Conservation (phyloP, 35 echinoderm and acorn worm species). For the Stichopus chloronotus region DNA sequence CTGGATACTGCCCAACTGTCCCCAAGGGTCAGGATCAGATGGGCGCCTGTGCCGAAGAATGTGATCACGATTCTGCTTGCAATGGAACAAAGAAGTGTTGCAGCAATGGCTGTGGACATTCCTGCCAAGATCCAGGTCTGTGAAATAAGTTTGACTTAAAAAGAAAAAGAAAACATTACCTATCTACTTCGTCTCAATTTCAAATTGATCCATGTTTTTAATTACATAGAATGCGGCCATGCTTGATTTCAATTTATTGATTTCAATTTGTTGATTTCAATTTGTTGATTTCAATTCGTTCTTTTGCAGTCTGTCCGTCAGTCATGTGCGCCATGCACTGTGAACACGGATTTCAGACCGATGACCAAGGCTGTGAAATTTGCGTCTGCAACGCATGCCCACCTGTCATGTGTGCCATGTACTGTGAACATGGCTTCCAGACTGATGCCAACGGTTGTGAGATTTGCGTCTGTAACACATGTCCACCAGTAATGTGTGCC, state of each 20-base stretch:
- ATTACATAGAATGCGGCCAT: no score
- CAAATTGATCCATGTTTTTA: no score
- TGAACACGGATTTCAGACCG: slow-evolving; percentile 40
- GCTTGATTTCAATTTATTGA: no score
- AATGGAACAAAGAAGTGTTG: not conserved
- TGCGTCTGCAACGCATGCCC: no score
- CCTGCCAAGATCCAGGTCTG: not conserved
- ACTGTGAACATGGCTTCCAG: slow-evolving; percentile 70
- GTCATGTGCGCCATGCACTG: slow-evolving; percentile 40
- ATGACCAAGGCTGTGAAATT: slow-evolving; percentile 41
- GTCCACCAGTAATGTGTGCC: slow-evolving; percentile 55
- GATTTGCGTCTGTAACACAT: not conserved
- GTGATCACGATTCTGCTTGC: slow-evolving; percentile 2
- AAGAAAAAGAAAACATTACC: no score
- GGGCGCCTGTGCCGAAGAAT: slow-evolving; percentile 51
- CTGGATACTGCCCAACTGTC: not conserved
- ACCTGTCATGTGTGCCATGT: slow-evolving; percentile 58
- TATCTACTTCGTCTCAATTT: no score
- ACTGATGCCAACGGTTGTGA: slow-evolving; percentile 45
- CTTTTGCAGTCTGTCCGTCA: slow-evolving; percentile 23
- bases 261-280: not conserved
- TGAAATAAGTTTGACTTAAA: no score
- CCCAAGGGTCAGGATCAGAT: not conserved
- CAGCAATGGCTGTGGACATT: slow-evolving; percentile 50
- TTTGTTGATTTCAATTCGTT: no score